Evolutionary conservation across 2,113 vertebrate species (phyloP).

Genomic region (Phalacrocorax pelagicus): DNA sequence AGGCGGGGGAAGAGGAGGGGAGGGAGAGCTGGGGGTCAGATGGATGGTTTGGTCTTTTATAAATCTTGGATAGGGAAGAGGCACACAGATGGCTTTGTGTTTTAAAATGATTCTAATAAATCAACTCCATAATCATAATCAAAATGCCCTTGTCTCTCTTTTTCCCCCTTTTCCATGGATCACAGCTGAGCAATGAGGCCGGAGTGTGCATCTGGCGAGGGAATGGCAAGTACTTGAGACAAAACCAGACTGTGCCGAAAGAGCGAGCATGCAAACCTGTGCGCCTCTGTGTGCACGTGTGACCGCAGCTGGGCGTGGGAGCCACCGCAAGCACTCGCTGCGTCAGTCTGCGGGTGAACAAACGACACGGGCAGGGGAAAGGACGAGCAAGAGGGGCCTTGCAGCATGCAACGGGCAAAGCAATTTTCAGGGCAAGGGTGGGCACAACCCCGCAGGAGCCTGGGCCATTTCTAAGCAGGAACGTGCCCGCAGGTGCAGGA

Average conservation of each 20-base stretch:
- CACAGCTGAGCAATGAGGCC: conserved; percentile 31
- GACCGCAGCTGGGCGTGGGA: background rate
- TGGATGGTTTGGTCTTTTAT: conserved; percentile 62
- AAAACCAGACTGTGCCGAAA: background rate
- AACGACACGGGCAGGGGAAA: rapidly evolving
- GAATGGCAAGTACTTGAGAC: background rate
- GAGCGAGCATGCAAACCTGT: background rate
- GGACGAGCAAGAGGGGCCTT: background rate
- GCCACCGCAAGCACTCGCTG: background rate
- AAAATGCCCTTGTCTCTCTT: conserved; percentile 57
- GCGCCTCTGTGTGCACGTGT: background rate
- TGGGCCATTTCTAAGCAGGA: background rate
- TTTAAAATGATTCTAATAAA: conserved; percentile 71
- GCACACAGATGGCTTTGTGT: conserved; percentile 70
- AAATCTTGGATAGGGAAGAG: conserved; percentile 67
- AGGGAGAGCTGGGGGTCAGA: conserved; percentile 53
- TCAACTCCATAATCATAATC: conserved; percentile 59
- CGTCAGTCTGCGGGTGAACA: background rate
- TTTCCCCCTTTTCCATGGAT: background rate
- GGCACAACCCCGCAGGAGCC: background rate
- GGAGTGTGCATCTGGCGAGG: background rate
- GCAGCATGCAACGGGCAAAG: background rate
- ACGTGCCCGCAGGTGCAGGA: rapidly evolving
- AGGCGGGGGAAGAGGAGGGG: conserved; percentile 1
- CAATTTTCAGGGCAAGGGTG: background rate